Evolutionary conservation across 2,113 vertebrate species (phyloP).

Genomic region (Todiramphus saurophagus): DNA sequence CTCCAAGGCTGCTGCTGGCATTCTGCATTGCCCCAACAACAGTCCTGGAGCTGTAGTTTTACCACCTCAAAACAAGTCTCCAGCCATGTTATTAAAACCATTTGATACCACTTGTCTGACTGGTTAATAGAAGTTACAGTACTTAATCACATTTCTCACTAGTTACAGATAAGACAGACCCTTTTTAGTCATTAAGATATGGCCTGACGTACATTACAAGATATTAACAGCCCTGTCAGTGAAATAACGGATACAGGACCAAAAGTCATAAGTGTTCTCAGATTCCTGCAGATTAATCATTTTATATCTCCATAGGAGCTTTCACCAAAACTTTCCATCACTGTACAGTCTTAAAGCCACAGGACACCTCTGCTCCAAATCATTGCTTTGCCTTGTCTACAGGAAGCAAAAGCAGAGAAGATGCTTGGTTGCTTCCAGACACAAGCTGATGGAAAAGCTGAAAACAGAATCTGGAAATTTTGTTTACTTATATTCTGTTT

Average conservation of each 20-base stretch:
- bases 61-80: not conserved
- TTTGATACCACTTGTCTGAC: not conserved
- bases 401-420: not conserved
- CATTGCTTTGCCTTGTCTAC: not conserved
- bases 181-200: not conserved
- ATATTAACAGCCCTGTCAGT: not conserved
- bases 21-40: not conserved
- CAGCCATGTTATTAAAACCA: not conserved
- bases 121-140: not conserved
- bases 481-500: not conserved
- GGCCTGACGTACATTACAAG: not conserved
- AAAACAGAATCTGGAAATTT: not conserved
- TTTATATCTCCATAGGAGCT: not conserved
- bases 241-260: not conserved
- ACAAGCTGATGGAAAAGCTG: not conserved
- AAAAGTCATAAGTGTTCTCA: not conserved
- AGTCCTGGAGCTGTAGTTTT: accelerated
- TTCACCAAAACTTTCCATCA: not conserved
- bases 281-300: not conserved
- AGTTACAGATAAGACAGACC: not conserved
- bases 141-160: not conserved
- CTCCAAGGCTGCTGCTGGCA: not conserved
- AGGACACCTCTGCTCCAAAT: not conserved
- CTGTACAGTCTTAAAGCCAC: not conserved
- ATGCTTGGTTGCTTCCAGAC: not conserved